Conservation (phyloP, 2,888 invertebrate species). For the Drosophila bunnanda region DNA sequence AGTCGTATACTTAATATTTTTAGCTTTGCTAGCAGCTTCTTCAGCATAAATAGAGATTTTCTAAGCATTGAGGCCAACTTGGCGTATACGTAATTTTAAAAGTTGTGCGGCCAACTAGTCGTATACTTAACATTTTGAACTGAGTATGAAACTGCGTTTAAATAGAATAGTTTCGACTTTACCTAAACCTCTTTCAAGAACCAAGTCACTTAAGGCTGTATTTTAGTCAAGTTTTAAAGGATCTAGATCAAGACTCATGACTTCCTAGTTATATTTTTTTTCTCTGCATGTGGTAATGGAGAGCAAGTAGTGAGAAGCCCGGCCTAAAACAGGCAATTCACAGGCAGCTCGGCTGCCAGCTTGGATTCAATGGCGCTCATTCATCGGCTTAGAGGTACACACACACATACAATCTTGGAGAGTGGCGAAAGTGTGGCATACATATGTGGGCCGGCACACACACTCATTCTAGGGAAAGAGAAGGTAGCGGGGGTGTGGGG, state of each 20-base stretch:
- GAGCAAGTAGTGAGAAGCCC: slow-evolving; percentile 25
- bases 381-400: slow-evolving; percentile 71
- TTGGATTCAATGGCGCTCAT: slow-evolving; percentile 73
- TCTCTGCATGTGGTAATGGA: not conserved
- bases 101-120: not conserved
- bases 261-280: not conserved
- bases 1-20: no score
- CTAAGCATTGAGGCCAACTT: no score
- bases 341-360: slow-evolving; percentile 52
- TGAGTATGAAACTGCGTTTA: no score
- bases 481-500: not conserved
- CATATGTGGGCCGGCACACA: slow-evolving; percentile 8
- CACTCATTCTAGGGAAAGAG: not conserved
- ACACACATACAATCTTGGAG: slow-evolving; percentile 26
- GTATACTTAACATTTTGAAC: not conserved
- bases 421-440: slow-evolving; percentile 63
- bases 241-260: not conserved
- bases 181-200: rapidly evolving
- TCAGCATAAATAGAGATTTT: no score
- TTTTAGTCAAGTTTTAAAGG: not conserved
- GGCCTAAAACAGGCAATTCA: slow-evolving; percentile 73
- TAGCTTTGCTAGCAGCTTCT: no score
- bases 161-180: no score
- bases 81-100: not conserved
- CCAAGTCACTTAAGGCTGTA: no score